Base-by-base conservation (phyloP, 1,140 invertebrate genomes). In the Bombus picipes region DNA sequence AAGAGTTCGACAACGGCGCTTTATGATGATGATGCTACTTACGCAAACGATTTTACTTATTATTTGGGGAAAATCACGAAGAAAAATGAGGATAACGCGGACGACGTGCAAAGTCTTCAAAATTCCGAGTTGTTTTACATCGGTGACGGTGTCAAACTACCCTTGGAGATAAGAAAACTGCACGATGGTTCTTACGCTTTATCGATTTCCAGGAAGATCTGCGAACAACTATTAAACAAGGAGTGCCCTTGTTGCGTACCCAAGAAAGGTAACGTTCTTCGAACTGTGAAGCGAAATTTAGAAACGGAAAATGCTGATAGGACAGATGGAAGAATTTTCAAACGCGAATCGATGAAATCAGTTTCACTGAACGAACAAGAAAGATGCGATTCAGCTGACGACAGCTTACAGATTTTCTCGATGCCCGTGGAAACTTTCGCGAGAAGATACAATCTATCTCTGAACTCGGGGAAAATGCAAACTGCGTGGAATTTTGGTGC, bases 111-210 rank as follows among this genome's bases (percentile, higher is more conserved):
- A 6, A 81, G 87, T 62, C 83, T 91, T 12, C 65, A 74, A 25
- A 83, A 91, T 18, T 89, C 91, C 0, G 87, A 93, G 12, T 65
- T 94, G 2, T 92, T 92, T 68, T 95, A 94, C 59, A 66, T 94
- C 15, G 93, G 90, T 18, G 93, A 95, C 83, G 91, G 91, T 3
- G 92, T 94, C 0, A 91, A 86, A 39, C 78, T 95, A 57, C 94
- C 94, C 0, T 32, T 95, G 62, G 93, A 89, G 3, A 91, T 94
- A 79, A 91, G 71, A 79, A 92, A 76, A 88, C 53, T 92, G 41
- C 41, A 89, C 25, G 94, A 95, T 70, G 94, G 93, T 32, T 93
- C 93, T 10, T 94, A 92, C 25, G 68, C 87, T 4, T 77, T 95
- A 13, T 92, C 90, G 12, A 81, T 95, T 25, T 93, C 94, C 0